phyloP scores from a whole-genome alignment of 2,888 invertebrate species.

The Ectemnius continuus region DNA sequence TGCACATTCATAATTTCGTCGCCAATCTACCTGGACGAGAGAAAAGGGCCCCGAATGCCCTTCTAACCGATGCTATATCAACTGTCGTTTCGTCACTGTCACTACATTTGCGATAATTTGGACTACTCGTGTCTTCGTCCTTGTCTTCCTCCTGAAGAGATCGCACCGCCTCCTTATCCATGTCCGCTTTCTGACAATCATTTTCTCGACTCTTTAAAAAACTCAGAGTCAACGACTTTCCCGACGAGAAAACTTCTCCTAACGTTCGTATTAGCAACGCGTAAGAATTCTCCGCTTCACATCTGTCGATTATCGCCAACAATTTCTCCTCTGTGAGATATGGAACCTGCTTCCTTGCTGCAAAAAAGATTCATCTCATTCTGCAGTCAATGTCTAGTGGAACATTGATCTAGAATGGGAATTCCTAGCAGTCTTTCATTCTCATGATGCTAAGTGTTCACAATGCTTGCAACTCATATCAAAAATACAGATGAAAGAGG shows the following conservation, averaged over 20 bases:
- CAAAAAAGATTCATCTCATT: constrained; percentile 32
- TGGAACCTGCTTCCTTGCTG: constrained; percentile 77
- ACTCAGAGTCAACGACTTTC: constrained; percentile 86
- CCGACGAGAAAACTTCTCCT: constrained; percentile 86
- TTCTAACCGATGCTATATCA: constrained; percentile 86
- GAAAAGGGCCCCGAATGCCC: constrained; percentile 83
- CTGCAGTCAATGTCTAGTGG: not conserved
- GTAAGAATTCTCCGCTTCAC: constrained; percentile 84
- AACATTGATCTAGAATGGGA: not conserved
- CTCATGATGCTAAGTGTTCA: not conserved
- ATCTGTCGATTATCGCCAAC: constrained; percentile 86
- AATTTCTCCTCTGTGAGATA: constrained; percentile 88
- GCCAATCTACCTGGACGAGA: constrained; percentile 68
- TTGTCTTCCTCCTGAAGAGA: constrained; percentile 90
- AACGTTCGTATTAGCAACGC: constrained; percentile 87
- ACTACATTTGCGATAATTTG: constrained; percentile 71
- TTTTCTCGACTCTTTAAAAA: constrained; percentile 81
- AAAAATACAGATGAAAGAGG: constrained; percentile 28
- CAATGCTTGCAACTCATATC: constrained; percentile 3
- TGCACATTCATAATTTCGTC: no score
- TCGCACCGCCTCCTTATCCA: constrained; percentile 86
- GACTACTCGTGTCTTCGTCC: constrained; percentile 87
- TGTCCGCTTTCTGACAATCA: constrained; percentile 79
- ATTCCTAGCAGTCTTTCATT: no score
- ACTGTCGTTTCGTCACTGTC: constrained; percentile 78